phyloP scores from a whole-genome alignment of 2,113 vertebrate genomes.

The Climacteris rufus region DNA sequence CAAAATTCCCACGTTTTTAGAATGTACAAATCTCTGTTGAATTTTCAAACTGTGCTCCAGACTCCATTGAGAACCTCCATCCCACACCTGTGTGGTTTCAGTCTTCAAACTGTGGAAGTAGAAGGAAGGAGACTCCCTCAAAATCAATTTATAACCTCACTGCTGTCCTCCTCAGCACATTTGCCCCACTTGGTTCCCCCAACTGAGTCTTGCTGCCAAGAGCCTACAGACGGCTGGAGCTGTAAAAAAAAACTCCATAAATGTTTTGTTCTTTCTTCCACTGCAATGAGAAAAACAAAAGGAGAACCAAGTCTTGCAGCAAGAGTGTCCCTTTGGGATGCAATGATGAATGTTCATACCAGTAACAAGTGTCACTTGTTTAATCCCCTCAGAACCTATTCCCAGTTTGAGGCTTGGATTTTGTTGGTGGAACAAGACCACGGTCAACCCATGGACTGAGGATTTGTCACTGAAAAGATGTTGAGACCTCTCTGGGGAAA shows the following conservation, averaged over 20 bases:
- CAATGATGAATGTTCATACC: not conserved
- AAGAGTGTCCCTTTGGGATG: not conserved
- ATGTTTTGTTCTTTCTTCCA: not conserved
- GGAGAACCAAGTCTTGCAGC: not conserved
- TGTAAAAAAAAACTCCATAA: not conserved
- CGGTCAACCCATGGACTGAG: not conserved
- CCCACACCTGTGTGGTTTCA: not conserved
- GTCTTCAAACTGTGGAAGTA: not conserved
- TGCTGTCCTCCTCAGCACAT: not conserved
- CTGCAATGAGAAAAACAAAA: not conserved
- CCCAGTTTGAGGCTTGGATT: not conserved
- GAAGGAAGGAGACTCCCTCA: not conserved
- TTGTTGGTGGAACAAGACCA: not conserved
- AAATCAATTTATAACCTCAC: not conserved
- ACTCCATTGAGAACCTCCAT: fast-evolving
- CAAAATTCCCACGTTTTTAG: not conserved
- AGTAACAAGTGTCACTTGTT: not conserved
- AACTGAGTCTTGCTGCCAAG: not conserved
- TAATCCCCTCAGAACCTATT: not conserved
- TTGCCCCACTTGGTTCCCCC: not conserved
- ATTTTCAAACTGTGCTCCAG: not conserved
- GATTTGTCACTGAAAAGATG: not conserved
- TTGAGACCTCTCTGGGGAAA: not conserved
- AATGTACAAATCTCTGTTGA: not conserved
- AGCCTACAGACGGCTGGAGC: not conserved